A percentile compares a stretch with the other conserved stretches of the same genome.
These are phyloP conservation scores for Adela reaumurella DNA, from an alignment of 2,888 invertebrate species.

Conservation along the genomic window DNA sequence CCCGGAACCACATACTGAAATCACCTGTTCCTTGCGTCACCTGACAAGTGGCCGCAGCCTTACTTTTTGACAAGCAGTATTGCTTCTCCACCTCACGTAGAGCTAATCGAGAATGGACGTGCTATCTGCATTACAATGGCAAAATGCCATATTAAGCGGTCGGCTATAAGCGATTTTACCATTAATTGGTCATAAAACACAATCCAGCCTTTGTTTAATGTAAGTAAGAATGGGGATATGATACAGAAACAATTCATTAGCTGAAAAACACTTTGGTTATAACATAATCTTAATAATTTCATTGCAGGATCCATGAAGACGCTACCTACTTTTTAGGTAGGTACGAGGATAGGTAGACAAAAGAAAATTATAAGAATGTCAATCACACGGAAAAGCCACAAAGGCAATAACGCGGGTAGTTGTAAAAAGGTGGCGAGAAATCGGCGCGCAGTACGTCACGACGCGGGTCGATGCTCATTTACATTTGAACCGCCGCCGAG, in stretches of 20 bases:
- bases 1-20: background rate
- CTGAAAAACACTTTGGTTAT: too few relatives aligned
- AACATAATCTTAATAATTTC: too few relatives aligned
- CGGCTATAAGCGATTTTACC: too few relatives aligned
- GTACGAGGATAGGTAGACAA: too few relatives aligned
- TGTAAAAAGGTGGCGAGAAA: constrained; percentile 49
- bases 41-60: background rate
- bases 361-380: background rate
- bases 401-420: constrained; percentile 31
- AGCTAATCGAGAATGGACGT: background rate
- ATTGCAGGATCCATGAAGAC: too few relatives aligned
- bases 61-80: background rate
- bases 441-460: constrained; percentile 46
- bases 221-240: too few relatives aligned
- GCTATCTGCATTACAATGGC: background rate
- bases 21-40: background rate
- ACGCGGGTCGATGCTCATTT: constrained; percentile 50
- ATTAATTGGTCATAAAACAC: too few relatives aligned
- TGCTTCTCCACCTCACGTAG: background rate
- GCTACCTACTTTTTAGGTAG: too few relatives aligned
- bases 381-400: background rate
- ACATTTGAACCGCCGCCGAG: constrained; percentile 40
- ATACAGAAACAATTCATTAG: too few relatives aligned
- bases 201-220: too few relatives aligned
- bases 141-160: too few relatives aligned